Base-by-base conservation (phyloP, 2,888 invertebrate species). In the Syrista parreyssii region DNA sequence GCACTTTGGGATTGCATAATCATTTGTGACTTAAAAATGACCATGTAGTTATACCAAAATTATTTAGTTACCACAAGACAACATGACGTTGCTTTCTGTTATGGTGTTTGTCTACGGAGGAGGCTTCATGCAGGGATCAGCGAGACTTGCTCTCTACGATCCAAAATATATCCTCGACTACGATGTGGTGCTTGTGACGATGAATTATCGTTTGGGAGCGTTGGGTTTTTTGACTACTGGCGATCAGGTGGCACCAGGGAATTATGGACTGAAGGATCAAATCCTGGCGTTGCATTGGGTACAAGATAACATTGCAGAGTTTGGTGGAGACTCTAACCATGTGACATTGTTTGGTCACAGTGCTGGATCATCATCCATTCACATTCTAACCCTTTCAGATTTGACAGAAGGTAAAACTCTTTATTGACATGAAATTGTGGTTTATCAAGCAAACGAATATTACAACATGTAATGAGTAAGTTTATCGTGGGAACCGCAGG, bases 121-220 rank as follows among this genome's bases (percentile, higher is more conserved):
- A 31, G 69, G 11, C 69, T 69, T 69, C 69, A 6, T 31, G 23
- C 1, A 4, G 3, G 69, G 69, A 69, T 12, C 69, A 31, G 31
- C n/a, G 15, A 69, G 40, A n/a, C 34, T 9, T 15, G 75, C 69
- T 32, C 74, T 31, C 36, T 69, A 72, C 12, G 82, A 80, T 15
- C 86, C 87, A 4, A 81, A 84, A 12, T 86, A 83, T 35, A 76
- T 87, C 4, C 68, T 87, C 23, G 86, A 87, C 55, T 76, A 83
- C 31, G 82, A 86, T 15, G 75, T 86, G 3, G 79, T 87, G 1
- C 34, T 86, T 0, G 87, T 86, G 11, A 74, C 79, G 15, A 78
- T 85, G 68, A 86, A 87, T 79, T 87, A 87, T 75, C 87, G 87
- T 2, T 78, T 87, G 0, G 85, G 86, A 12, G 81, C 80, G 1